Evolutionary conservation across 2,113 vertebrate genomes (phyloP).

Genomic region (Zeus faber): DNA sequence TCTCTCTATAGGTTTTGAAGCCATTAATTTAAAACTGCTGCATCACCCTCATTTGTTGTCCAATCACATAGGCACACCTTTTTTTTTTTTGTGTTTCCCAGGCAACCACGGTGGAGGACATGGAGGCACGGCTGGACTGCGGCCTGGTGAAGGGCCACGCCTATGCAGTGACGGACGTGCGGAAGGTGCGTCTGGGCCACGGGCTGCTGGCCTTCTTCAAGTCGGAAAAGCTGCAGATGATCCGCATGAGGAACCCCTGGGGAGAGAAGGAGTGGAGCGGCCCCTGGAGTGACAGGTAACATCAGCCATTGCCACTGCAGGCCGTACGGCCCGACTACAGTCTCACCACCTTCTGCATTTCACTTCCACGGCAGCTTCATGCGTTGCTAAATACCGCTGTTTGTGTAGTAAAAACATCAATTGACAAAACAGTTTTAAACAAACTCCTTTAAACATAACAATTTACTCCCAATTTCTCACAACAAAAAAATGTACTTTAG

Average conservation of each 20-base stretch:
- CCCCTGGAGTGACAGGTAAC: slow-evolving; percentile 95
- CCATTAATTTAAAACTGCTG: too few species aligned
- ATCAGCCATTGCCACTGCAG: background rate
- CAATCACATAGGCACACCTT: background rate
- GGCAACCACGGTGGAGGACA: slow-evolving; percentile 87
- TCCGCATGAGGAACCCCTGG: slow-evolving; percentile 97
- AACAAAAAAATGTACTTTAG: too few species aligned
- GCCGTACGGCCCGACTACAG: background rate
- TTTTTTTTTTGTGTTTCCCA: slow-evolving; percentile 44
- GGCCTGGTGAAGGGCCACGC: slow-evolving; percentile 96
- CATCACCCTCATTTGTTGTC: background rate
- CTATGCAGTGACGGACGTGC: slow-evolving; percentile 89
- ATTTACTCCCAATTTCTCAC: too few species aligned
- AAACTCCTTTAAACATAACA: too few species aligned
- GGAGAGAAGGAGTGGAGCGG: slow-evolving; percentile 96
- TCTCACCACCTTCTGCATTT: too few species aligned
- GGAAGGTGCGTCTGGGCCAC: slow-evolving; percentile 88
- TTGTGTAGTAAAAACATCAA: too few species aligned
- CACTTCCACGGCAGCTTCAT: too few species aligned
- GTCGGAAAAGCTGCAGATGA: slow-evolving; percentile 95
- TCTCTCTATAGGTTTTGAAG: too few species aligned
- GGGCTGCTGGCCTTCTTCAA: slow-evolving; percentile 94
- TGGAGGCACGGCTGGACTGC: slow-evolving; percentile 90
- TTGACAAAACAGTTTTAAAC: too few species aligned
- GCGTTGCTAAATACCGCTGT: too few species aligned